Evolutionary conservation across 2,113 vertebrate species (phyloP).

Genomic region (Ranitomeya imitator): DNA sequence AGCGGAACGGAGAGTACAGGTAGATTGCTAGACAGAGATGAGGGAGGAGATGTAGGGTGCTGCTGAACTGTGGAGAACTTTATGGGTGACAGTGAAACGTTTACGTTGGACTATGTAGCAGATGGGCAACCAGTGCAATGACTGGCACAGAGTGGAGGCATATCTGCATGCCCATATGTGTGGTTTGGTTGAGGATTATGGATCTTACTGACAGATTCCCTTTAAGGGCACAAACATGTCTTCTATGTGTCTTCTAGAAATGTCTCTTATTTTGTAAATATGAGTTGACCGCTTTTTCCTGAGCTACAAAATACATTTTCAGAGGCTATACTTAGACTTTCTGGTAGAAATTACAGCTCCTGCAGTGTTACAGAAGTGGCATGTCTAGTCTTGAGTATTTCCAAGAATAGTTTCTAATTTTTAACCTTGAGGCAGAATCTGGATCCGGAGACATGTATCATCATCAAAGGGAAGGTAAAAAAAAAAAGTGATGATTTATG

Average conservation of each 20-base stretch:
- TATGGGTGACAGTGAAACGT: too few relatives aligned
- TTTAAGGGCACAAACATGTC: not conserved
- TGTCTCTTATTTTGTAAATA: not conserved
- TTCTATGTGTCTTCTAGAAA: not conserved
- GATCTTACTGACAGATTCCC: too few relatives aligned
- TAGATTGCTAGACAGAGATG: too few relatives aligned
- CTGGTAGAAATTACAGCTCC: not conserved
- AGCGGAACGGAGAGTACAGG: too few relatives aligned
- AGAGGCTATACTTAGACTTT: not conserved
- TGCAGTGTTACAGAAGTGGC: conserved; percentile 19
- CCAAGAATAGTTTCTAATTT: conserved; percentile 32
- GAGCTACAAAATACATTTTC: not conserved
- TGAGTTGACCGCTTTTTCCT: not conserved
- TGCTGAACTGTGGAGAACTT: too few relatives aligned
- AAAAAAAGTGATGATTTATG: conserved; percentile 14
- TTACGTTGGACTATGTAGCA: too few relatives aligned
- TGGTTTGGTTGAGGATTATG: too few relatives aligned
- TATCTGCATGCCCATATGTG: too few relatives aligned
- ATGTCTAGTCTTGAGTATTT: conserved; percentile 40
- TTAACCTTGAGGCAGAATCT: conserved; percentile 24
- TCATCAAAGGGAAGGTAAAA: conserved; percentile 29
- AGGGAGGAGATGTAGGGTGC: too few relatives aligned
- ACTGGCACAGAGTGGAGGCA: too few relatives aligned
- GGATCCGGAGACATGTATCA: conserved; percentile 46
- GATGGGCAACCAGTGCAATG: too few relatives aligned